Evolutionary conservation across 2,888 invertebrate genomes (phyloP), one percentile per base, ranked within the genome.

Genomic region (Desoria tigrina): DNA sequence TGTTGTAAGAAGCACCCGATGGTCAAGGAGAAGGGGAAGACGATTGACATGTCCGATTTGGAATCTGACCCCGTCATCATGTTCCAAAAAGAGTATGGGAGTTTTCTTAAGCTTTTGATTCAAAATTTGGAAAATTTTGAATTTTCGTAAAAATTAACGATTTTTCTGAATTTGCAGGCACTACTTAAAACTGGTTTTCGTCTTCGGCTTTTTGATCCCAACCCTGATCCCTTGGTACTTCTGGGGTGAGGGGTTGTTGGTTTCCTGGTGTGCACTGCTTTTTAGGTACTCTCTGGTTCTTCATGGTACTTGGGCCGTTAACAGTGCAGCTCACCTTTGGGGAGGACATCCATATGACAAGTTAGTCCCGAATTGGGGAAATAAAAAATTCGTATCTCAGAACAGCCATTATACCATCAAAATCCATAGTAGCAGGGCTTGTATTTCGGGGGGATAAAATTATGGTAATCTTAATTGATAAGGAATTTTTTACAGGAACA

Each of bases 1-100:
- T 81, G 96, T 63, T 89, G 89, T 77, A 86, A 88, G 76, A 96
- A 97, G 80, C 96, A 96, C 79, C 92, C 93, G 0, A 90, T 92
- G 71, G 90, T 97, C 42, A 90, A 86, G 79, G 84, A 82, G 69
- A 94, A 94, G 80, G 95, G 95, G 78, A 88, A 90, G 75, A 86
- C 87, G 53, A 85, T 96, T 27, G 94, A 95, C 79, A 77, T 94
- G 72, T 89, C 87, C 57, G 96, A 97, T 81, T 83, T 97, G 66
- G 85, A 86, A 68, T 82, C 84, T 14, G 95, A 96, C 80, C 90
- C 89, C 9, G 85, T 96, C 49, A 84, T 94, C 18, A 82, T 82
- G 74, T 93, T 92, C 83, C 96, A 97, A 81, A 88, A 90, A 80
- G 91, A 88, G 90, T 92, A 81, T 32, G 4, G 6, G 11, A 32